Conservation (phyloP, 2,113 vertebrate genomes). For the Oceanodroma tethys region DNA sequence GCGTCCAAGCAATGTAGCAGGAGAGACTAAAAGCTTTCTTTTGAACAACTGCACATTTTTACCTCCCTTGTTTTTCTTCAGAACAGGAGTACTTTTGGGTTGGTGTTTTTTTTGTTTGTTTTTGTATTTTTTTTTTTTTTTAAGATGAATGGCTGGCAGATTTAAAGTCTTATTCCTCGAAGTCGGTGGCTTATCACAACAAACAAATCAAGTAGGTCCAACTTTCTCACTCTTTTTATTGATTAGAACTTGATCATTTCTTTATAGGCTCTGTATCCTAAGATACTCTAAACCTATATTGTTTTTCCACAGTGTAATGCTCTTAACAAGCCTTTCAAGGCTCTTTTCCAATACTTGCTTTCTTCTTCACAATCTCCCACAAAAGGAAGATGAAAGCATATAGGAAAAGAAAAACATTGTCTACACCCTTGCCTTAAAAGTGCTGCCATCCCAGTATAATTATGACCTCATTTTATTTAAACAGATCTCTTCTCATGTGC, state of each 20-base stretch:
- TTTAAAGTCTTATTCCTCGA: neutral
- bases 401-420: neutral
- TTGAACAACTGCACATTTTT: neutral
- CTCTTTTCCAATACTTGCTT: neutral
- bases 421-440: neutral
- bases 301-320: neutral
- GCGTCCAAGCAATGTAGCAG: neutral
- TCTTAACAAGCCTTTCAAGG: neutral
- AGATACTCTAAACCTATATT: neutral
- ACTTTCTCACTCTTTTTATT: neutral
- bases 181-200: neutral
- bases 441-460: neutral
- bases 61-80: neutral
- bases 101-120: no score
- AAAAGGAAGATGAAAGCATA: neutral
- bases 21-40: conserved; percentile 18
- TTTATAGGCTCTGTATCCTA: neutral
- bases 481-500: neutral
- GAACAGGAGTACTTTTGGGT: neutral
- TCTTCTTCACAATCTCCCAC: neutral
- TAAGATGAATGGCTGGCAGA: neutral
- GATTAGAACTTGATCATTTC: neutral
- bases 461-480: neutral
- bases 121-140: neutral
- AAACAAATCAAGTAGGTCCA: neutral